Percentiles rank a stretch among this genome's conserved stretches.
Evolutionary conservation across 2,113 vertebrate species (phyloP).

Genomic region (Dolichotis patagonum): DNA sequence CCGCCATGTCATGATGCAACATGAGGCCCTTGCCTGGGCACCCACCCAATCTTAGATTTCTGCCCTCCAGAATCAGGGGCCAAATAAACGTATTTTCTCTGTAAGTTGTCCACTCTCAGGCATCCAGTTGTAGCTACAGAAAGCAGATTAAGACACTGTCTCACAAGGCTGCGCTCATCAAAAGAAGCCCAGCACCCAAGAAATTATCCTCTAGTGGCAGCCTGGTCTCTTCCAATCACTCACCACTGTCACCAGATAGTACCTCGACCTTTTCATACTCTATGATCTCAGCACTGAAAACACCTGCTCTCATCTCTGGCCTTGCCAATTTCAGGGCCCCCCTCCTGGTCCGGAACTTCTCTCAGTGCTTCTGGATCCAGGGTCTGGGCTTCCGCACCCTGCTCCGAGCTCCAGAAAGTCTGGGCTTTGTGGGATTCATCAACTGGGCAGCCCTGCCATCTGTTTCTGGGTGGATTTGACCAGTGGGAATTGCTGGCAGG

Average conservation of each 20-base stretch:
- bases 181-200: neutral
- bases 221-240: neutral
- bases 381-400: neutral
- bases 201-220: neutral
- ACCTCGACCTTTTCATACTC: neutral
- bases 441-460: neutral
- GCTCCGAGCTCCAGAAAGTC: neutral
- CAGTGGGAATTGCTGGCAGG: neutral
- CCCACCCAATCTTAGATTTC: neutral
- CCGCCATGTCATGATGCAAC: neutral
- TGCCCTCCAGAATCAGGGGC: neutral
- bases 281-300: neutral
- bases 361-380: neutral
- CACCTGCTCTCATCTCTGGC: neutral
- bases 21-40: neutral
- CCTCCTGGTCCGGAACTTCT: neutral
- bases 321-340: neutral
- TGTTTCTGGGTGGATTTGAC: slow-evolving; percentile 15
- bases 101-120: neutral
- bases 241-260: neutral
- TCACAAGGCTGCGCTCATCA: neutral
- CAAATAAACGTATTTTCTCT: neutral
- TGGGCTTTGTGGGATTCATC: neutral
- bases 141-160: neutral
- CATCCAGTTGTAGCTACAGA: neutral